These are phyloP conservation scores for Elanoides forficatus DNA, from an alignment of 2,113 vertebrate species.

Conservation along the genomic window DNA sequence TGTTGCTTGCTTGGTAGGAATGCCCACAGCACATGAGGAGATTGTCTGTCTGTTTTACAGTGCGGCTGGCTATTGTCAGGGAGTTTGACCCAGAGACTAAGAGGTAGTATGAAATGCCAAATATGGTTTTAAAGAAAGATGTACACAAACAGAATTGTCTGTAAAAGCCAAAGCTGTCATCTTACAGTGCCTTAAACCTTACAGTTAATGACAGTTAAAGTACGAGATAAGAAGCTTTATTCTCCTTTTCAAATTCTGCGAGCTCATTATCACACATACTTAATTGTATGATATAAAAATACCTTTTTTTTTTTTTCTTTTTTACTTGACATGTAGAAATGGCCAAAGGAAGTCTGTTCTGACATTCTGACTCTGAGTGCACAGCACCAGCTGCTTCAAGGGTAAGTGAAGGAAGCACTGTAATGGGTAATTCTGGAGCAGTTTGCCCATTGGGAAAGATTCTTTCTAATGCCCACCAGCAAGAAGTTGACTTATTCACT, in stretches of 20 bases:
- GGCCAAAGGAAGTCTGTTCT: background rate
- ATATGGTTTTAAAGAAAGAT: background rate
- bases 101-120: background rate
- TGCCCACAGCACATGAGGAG: rapidly evolving
- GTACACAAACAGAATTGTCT: background rate
- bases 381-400: background rate
- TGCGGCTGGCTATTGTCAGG: background rate
- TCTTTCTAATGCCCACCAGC: background rate
- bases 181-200: background rate
- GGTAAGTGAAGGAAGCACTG: background rate
- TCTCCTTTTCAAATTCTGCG: background rate
- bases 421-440: background rate
- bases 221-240: background rate
- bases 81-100: background rate
- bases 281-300: background rate
- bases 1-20: background rate
- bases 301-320: background rate
- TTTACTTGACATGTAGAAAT: background rate
- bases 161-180: background rate
- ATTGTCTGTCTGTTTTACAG: background rate
- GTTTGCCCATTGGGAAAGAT: background rate
- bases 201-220: background rate
- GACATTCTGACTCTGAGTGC: background rate
- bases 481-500: background rate
- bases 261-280: background rate